Conservation (phyloP, 2,888 invertebrate species). For the Ditula angustiorana region DNA sequence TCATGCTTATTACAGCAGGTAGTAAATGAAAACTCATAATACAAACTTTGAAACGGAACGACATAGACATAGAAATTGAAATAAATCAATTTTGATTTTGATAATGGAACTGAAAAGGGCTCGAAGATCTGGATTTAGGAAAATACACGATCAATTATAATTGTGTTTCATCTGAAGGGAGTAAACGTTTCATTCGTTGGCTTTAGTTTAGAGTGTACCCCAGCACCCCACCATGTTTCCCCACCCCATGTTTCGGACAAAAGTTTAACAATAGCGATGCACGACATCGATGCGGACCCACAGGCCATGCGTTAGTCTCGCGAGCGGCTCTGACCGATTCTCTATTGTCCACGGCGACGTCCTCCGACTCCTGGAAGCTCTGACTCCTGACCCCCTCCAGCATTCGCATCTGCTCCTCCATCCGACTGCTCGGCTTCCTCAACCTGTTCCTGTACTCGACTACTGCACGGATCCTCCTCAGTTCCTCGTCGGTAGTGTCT, state of each 20-base stretch:
- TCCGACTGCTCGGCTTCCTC: constrained; percentile 65
- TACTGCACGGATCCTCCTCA: constrained; percentile 61
- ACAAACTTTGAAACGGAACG: too few species aligned
- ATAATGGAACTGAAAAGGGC: too few species aligned
- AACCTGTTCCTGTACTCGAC: constrained; percentile 59
- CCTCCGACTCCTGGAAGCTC: constrained; percentile 70
- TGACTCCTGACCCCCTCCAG: constrained; percentile 71
- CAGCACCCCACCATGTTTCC: background rate
- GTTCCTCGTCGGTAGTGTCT: constrained; percentile 62
- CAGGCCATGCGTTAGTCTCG: constrained; percentile 37
- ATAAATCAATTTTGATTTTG: too few species aligned
- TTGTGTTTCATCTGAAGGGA: too few species aligned
- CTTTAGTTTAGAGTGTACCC: too few species aligned
- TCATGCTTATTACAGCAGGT: too few species aligned
- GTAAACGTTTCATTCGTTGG: too few species aligned
- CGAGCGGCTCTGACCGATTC: constrained; percentile 76
- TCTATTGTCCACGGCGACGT: constrained; percentile 60
- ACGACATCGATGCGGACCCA: constrained; percentile 43
- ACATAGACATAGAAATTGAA: too few species aligned
- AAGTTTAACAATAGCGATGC: constrained; percentile 42
- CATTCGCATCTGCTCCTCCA: constrained; percentile 75
- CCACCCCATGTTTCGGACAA: constrained; percentile 33
- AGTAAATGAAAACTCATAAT: too few species aligned
- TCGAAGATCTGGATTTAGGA: too few species aligned
- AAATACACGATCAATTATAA: too few species aligned